These are phyloP conservation scores for Tenthredo livida DNA, from an alignment of 2,888 invertebrate genomes.

Conservation along the genomic window DNA sequence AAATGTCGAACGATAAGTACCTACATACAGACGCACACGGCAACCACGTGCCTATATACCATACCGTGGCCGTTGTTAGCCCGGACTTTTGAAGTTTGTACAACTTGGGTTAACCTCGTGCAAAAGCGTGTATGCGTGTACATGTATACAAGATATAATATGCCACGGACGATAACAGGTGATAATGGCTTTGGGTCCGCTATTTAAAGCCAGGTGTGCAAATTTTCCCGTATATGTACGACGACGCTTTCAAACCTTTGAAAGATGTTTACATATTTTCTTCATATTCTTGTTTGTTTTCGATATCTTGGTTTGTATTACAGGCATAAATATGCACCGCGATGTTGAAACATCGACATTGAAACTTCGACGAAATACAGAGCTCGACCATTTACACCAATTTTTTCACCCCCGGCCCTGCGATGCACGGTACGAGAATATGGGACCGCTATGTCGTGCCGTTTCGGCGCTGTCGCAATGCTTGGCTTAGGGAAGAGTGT, in stretches of 20 bases:
- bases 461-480: conserved; percentile 49
- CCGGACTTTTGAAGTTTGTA: conserved; percentile 9
- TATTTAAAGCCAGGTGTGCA: not conserved
- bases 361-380: conserved; percentile 19
- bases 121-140: not conserved
- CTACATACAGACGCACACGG: conserved; percentile 15
- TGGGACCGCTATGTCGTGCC: conserved; percentile 14
- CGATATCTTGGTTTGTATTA: not conserved
- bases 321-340: not conserved
- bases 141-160: conserved; percentile 17
- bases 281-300: not conserved
- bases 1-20: conserved; percentile 48
- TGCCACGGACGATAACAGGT: conserved; percentile 8
- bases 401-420: not conserved
- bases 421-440: conserved; percentile 18
- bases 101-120: conserved; percentile 18
- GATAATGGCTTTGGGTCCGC: conserved; percentile 1
- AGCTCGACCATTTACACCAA: not conserved
- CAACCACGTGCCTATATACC: conserved; percentile 5
- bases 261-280: not conserved
- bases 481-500: conserved; percentile 48
- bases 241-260: not conserved
- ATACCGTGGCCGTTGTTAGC: not conserved
- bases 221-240: not conserved
- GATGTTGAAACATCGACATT: not conserved